phyloP scores from a whole-genome alignment of 2,113 vertebrate species.

The Apeltes quadracus region DNA sequence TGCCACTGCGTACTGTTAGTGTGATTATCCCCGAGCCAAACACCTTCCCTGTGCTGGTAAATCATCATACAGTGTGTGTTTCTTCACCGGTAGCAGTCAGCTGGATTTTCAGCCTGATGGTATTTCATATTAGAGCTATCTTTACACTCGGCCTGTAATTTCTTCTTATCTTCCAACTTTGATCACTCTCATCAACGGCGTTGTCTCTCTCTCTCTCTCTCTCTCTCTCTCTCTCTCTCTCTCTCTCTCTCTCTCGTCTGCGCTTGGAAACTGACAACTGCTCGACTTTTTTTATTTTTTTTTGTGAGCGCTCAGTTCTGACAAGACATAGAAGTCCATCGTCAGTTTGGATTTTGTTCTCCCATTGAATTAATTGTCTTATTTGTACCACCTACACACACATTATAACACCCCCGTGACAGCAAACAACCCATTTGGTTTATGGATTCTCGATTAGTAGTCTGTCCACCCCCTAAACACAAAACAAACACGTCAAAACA shows the following conservation, averaged over 20 bases:
- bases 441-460: slow-evolving; percentile 57
- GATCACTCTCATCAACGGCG: slow-evolving; percentile 55
- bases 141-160: slow-evolving; percentile 26
- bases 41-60: slow-evolving; percentile 41
- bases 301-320: slow-evolving; percentile 34
- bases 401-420: slow-evolving; percentile 49
- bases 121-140: slow-evolving; percentile 50
- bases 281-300: slow-evolving; percentile 53
- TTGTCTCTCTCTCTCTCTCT: slow-evolving; percentile 32
- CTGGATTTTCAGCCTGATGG: slow-evolving; percentile 35
- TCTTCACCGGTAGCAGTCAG: slow-evolving; percentile 39
- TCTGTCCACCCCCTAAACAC: slow-evolving; percentile 56
- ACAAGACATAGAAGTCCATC: slow-evolving; percentile 33
- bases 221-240: no score
- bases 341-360: slow-evolving; percentile 32
- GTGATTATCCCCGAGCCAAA: slow-evolving; percentile 68
- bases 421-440: slow-evolving; percentile 37
- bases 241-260: slow-evolving; percentile 8
- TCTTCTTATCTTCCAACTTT: slow-evolving; percentile 44
- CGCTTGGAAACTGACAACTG: slow-evolving; percentile 49
- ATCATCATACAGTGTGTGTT: slow-evolving; percentile 42
- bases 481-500: slow-evolving; percentile 48
- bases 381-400: slow-evolving; percentile 62
- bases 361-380: slow-evolving; percentile 54
- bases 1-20: slow-evolving; percentile 57